These are phyloP conservation scores for Erebia ligea DNA, from an alignment of 2,888 invertebrate genomes.

Conservation along the genomic window DNA sequence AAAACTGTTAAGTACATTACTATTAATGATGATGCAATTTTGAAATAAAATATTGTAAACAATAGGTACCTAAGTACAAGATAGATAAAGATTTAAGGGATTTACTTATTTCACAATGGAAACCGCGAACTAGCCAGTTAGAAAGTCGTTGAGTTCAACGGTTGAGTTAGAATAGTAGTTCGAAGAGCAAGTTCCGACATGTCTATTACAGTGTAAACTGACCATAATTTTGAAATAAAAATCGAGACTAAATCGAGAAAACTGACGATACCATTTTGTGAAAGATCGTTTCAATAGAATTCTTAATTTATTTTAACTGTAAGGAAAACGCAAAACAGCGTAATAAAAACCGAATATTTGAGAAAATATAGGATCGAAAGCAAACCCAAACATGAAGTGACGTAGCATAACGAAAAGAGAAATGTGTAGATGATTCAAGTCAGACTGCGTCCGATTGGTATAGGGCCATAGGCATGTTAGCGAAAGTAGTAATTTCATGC, in stretches of 20 bases:
- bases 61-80: no score
- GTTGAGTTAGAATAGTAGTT: slow-evolving; percentile 43
- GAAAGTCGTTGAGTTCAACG: no score
- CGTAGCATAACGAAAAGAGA: no score
- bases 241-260: neutral
- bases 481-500: no score
- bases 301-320: neutral
- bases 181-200: slow-evolving; percentile 49
- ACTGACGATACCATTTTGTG: neutral
- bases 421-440: no score
- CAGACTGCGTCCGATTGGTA: no score
- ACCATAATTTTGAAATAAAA: slow-evolving; percentile 18
- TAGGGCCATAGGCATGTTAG: no score
- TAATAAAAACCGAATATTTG: neutral
- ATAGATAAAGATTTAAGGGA: neutral
- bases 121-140: neutral
- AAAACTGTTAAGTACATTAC: no score
- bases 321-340: neutral
- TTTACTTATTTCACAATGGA: slow-evolving; percentile 7
- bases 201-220: slow-evolving; percentile 27
- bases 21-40: neutral
- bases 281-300: neutral
- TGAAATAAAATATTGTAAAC: neutral
- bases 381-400: no score
- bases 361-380: neutral